A percentile compares a stretch with the other conserved stretches of the same genome.
phyloP scores from a whole-genome alignment of 1,140 invertebrate genomes.

The Pentalonia nigronervosa region DNA sequence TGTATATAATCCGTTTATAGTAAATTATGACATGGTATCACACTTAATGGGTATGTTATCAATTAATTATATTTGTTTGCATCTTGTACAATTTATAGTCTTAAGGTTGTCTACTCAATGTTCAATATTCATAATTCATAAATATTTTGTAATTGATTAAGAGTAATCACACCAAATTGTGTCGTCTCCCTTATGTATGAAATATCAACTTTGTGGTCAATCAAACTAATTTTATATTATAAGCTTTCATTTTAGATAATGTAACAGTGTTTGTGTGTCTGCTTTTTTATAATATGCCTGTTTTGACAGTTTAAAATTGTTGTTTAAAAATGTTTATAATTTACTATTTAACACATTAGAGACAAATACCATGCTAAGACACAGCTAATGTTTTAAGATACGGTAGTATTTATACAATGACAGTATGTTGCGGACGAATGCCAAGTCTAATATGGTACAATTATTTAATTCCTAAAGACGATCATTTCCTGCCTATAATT shows the following conservation, averaged over 20 bases:
- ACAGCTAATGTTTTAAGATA: no score
- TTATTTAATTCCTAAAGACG: no score
- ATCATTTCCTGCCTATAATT: no score
- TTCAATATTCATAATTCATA: no score
- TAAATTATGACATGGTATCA: conserved; percentile 85
- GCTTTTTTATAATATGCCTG: background rate
- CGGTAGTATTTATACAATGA: no score
- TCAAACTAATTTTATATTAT: no score
- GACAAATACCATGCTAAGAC: no score
- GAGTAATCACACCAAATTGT: background rate
- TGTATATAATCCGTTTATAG: conserved; percentile 78
- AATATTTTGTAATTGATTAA: background rate
- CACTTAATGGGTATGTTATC: conserved; percentile 85
- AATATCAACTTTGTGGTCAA: no score
- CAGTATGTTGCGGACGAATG: no score
- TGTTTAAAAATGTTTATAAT: background rate
- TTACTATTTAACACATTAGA: background rate
- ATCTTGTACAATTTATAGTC: background rate
- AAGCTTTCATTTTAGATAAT: background rate
- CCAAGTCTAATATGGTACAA: no score
- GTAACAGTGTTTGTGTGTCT: background rate
- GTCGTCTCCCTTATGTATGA: background rate
- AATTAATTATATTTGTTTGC: background rate
- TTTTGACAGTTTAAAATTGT: background rate
- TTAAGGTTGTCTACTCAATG: background rate